Evolutionary conservation across 1,140 invertebrate species (phyloP).

Genomic region (Notospermus geniculatus): DNA sequence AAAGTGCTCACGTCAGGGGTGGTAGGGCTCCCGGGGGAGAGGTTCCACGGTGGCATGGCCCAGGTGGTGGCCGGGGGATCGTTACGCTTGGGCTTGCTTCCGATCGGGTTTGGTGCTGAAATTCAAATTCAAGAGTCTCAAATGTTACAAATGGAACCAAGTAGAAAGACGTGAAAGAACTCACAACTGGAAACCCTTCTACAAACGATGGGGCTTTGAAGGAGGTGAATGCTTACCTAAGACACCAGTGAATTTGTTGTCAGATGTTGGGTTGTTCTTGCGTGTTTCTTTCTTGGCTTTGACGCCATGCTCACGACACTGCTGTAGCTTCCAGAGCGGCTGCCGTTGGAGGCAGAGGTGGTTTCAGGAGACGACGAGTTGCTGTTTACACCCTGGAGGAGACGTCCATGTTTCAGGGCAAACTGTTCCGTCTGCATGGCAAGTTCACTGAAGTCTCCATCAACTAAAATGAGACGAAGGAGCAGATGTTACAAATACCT

Average conservation of each 20-base stretch:
- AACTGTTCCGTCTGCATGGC: slow-evolving; percentile 49
- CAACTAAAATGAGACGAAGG: slow-evolving; percentile 4
- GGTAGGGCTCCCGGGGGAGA: slow-evolving; percentile 4
- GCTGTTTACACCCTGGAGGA: slow-evolving; percentile 1
- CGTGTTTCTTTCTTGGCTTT: slow-evolving; percentile 4
- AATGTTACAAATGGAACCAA: no score
- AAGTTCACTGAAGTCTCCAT: slow-evolving; percentile 46
- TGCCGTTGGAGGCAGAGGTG: slow-evolving; percentile 26
- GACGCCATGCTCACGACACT: slow-evolving; percentile 42
- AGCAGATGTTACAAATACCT: no score
- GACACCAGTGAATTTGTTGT: no score
- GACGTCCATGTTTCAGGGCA: slow-evolving; percentile 36
- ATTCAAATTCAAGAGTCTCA: no score
- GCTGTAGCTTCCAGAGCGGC: slow-evolving; percentile 45
- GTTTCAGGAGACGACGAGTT: slow-evolving; percentile 9
- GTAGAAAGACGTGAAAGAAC: no score
- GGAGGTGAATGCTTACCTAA: no score
- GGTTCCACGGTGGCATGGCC: neutral
- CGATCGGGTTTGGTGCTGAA: no score
- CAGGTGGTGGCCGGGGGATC: no score
- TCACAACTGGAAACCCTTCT: no score
- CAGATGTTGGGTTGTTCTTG: no score
- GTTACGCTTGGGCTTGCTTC: no score
- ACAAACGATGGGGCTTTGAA: no score
- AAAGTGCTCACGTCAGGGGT: slow-evolving; percentile 20